Evolutionary conservation across 2,113 vertebrate genomes (phyloP).

Genomic region (Scopus umbretta): DNA sequence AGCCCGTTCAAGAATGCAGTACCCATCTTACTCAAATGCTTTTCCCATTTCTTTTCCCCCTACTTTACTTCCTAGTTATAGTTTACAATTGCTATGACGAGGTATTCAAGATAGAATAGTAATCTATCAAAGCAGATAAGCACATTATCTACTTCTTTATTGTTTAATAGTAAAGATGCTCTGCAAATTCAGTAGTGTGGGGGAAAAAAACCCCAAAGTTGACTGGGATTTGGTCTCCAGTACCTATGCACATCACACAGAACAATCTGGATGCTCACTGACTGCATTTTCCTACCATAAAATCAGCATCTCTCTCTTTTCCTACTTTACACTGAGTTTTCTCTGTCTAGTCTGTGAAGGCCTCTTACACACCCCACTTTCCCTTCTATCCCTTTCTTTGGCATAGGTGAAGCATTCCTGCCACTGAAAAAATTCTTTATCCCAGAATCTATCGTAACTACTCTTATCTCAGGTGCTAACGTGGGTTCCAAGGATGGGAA

Average conservation of each 20-base stretch:
- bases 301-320: not conserved
- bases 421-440: not conserved
- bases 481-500: not conserved
- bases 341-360: not conserved
- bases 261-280: not conserved
- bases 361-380: not conserved
- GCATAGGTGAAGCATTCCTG: not conserved
- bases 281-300: not conserved
- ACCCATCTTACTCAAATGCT: not conserved
- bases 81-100: not conserved
- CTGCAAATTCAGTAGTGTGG: not conserved
- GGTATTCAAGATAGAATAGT: not conserved
- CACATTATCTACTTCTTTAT: not conserved
- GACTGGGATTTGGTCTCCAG: not conserved
- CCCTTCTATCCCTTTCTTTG: not conserved
- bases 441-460: not conserved
- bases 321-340: not conserved
- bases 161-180: not conserved
- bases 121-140: not conserved
- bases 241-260: not conserved
- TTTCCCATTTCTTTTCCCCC: not conserved
- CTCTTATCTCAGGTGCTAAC: not conserved
- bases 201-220: not conserved
- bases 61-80: not conserved
- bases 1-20: not conserved